Conservation (phyloP, 2,113 vertebrate genomes). For the Microtus richardsoni region DNA sequence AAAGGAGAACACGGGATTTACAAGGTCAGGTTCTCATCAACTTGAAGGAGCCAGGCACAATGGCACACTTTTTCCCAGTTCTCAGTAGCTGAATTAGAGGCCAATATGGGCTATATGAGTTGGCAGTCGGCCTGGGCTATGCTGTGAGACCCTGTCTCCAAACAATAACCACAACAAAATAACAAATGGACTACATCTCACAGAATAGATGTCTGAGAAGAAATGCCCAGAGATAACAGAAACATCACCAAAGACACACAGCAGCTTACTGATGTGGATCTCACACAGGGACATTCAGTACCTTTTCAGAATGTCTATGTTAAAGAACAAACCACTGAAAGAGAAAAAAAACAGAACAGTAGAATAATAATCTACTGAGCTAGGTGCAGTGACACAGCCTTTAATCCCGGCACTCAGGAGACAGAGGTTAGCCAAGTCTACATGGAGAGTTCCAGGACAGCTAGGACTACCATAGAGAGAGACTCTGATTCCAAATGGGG, state of each 20-base stretch:
- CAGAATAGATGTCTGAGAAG: background rate
- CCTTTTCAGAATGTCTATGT: background rate
- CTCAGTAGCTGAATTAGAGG: background rate
- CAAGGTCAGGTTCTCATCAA: background rate
- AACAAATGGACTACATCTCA: background rate
- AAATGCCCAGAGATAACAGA: conserved; percentile 6
- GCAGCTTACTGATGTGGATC: background rate
- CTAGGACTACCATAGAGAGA: background rate
- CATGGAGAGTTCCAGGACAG: background rate
- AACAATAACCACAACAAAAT: background rate
- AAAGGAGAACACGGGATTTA: background rate
- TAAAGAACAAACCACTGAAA: conserved; percentile 3
- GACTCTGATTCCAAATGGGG: background rate
- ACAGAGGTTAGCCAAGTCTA: background rate
- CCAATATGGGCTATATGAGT: background rate
- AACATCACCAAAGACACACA: conserved; percentile 3
- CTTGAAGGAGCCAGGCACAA: background rate
- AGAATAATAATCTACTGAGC: background rate
- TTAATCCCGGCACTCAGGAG: background rate
- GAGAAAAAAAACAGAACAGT: background rate
- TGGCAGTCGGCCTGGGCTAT: no score
- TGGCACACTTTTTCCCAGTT: no score
- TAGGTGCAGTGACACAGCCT: background rate
- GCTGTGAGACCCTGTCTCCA: background rate
- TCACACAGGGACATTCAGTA: background rate